phyloP scores from a whole-genome alignment of 2,113 vertebrate genomes.

The Lynx canadensis region DNA sequence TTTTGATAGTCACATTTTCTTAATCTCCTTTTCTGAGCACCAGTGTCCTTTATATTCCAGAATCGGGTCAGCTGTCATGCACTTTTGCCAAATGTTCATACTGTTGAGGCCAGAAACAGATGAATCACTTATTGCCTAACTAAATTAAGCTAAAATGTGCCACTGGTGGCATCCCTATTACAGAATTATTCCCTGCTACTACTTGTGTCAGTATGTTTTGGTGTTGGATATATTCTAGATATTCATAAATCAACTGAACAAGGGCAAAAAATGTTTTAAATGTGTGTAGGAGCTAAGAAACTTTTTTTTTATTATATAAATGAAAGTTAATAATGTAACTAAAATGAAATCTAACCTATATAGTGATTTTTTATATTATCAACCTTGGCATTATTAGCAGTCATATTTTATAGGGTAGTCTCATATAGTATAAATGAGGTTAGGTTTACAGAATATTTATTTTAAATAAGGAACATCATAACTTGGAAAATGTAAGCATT shows the following conservation, averaged over 20 bases:
- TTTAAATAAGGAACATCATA: neutral
- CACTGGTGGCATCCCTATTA: neutral
- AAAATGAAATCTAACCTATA: neutral
- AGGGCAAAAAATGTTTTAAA: neutral
- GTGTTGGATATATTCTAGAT: neutral
- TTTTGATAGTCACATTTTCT: constrained; percentile 8
- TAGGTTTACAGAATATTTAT: neutral
- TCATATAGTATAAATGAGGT: neutral
- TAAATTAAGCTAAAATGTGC: constrained; percentile 2
- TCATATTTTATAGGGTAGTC: neutral
- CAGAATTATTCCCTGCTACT: neutral
- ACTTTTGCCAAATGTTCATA: constrained; percentile 9
- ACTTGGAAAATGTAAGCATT: neutral
- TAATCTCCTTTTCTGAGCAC: constrained; percentile 35
- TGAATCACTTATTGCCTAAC: constrained; percentile 30
- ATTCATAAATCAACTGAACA: neutral
- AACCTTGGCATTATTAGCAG: neutral
- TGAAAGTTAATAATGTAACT: neutral
- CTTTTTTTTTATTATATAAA: neutral
- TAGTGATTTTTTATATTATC: neutral
- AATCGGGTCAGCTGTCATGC: neutral
- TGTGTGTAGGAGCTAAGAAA: neutral
- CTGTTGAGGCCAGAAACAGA: neutral
- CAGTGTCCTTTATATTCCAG: neutral
- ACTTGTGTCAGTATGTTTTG: neutral